Percentiles rank a stretch among this genome's conserved stretches.
phyloP scores from a whole-genome alignment of 1,140 invertebrate species.

The Apis mellifera region DNA sequence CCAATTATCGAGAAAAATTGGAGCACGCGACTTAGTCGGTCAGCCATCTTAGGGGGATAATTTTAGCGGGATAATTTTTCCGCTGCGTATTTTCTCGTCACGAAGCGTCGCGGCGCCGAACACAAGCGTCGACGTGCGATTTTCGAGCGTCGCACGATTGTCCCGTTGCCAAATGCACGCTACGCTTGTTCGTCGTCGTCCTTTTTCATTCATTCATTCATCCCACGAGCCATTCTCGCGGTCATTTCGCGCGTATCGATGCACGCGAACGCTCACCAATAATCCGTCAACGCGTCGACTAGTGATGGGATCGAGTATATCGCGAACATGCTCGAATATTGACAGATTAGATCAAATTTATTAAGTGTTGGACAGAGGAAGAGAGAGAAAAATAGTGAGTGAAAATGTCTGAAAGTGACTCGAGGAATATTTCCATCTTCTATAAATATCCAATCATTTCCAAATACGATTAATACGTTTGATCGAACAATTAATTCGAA shows the following conservation, averaged over 20 bases:
- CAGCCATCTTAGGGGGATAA: conserved; percentile 13
- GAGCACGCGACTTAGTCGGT: not conserved
- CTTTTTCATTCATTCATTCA: conserved; percentile 51
- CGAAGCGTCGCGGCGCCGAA: not conserved
- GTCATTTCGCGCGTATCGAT: not conserved
- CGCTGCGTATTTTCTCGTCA: not conserved
- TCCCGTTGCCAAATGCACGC: conserved; percentile 57
- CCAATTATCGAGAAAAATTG: conserved; percentile 9
- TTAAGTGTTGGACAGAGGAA: too few relatives aligned
- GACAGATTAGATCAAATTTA: too few relatives aligned
- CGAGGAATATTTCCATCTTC: too few relatives aligned
- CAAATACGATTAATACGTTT: too few relatives aligned
- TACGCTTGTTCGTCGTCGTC: conserved; percentile 19
- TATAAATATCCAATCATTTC: too few relatives aligned
- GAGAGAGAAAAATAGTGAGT: too few relatives aligned
- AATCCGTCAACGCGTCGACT: not conserved
- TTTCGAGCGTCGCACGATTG: conserved; percentile 14
- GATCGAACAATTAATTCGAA: too few relatives aligned
- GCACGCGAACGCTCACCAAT: not conserved
- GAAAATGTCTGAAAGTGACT: too few relatives aligned
- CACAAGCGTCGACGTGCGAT: not conserved
- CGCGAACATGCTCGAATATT: too few relatives aligned
- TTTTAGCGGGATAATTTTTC: not conserved
- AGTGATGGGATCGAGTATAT: too few relatives aligned
- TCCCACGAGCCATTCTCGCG: not conserved